These are phyloP conservation scores for Scelioninae gen. 2 DNA, from an alignment of 2,888 invertebrate species.

Conservation along the genomic window DNA sequence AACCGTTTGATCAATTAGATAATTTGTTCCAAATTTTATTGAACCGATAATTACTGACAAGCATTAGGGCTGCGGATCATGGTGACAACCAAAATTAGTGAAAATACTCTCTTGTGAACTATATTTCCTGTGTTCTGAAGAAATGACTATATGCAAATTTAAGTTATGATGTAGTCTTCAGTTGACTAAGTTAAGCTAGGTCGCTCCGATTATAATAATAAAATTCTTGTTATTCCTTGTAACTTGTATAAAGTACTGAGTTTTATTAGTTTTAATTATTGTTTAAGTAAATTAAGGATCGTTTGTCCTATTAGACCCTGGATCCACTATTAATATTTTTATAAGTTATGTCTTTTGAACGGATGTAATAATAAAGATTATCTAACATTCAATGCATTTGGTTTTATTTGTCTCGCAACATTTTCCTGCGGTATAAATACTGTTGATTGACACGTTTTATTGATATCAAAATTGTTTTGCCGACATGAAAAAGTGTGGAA, in stretches of 20 bases:
- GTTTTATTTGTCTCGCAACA: too few relatives aligned
- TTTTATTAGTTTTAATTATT: slow-evolving; percentile 74
- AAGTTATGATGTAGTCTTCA: slow-evolving; percentile 68
- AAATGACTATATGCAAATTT: slow-evolving; percentile 63
- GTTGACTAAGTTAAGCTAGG: slow-evolving; percentile 62
- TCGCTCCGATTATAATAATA: slow-evolving; percentile 66
- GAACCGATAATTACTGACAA: slow-evolving; percentile 7
- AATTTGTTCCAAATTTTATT: slow-evolving; percentile 16
- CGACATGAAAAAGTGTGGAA: too few relatives aligned
- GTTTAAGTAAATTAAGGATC: slow-evolving; percentile 70
- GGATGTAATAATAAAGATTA: slow-evolving; percentile 74
- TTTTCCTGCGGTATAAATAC: too few relatives aligned
- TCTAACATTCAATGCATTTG: slow-evolving; percentile 72
- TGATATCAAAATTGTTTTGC: too few relatives aligned
- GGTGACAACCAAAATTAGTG: slow-evolving; percentile 47
- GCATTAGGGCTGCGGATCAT: slow-evolving; percentile 2
- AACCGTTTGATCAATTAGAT: slow-evolving; percentile 7
- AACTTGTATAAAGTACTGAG: slow-evolving; percentile 76
- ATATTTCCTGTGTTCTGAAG: slow-evolving; percentile 67
- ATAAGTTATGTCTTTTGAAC: slow-evolving; percentile 74
- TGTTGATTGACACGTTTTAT: too few relatives aligned
- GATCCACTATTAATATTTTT: slow-evolving; percentile 66
- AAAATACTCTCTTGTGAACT: slow-evolving; percentile 59
- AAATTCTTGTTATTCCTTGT: slow-evolving; percentile 74
- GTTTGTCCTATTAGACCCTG: slow-evolving; percentile 62